Conservation (phyloP, 2,113 vertebrate species). For the Saimiri boliviensis region DNA sequence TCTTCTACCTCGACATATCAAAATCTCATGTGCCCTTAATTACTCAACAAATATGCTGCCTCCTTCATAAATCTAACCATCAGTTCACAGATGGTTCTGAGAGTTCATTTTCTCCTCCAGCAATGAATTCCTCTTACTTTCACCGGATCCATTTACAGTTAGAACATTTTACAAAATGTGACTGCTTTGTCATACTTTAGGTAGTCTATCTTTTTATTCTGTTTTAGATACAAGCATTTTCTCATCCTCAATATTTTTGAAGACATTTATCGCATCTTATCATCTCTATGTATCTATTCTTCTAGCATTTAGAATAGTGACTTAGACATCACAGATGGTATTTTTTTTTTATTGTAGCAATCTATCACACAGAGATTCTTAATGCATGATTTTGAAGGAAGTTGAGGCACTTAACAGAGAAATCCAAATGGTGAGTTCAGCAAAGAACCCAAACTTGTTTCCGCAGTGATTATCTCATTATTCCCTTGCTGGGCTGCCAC, state of each 20-base stretch:
- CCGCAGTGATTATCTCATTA: not conserved
- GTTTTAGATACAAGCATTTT: not conserved
- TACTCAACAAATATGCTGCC: not conserved
- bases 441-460: not conserved
- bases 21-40: not conserved
- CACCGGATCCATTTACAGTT: not conserved
- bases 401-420: not conserved
- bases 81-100: not conserved
- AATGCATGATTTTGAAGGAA: conserved; percentile 37
- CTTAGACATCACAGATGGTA: conserved; percentile 10
- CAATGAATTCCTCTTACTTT: not conserved
- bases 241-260: not conserved
- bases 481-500: not conserved
- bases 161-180: not conserved
- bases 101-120: not conserved
- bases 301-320: not conserved
- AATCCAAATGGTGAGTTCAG: conserved; percentile 8
- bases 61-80: not conserved
- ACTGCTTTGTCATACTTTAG: not conserved
- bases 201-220: not conserved
- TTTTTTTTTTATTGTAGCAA: not conserved
- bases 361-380: conserved; percentile 26
- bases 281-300: not conserved
- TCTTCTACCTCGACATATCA: not conserved
- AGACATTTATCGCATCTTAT: not conserved